Conservation (phyloP, 2,888 invertebrate genomes). For the Acleris sparsana region DNA sequence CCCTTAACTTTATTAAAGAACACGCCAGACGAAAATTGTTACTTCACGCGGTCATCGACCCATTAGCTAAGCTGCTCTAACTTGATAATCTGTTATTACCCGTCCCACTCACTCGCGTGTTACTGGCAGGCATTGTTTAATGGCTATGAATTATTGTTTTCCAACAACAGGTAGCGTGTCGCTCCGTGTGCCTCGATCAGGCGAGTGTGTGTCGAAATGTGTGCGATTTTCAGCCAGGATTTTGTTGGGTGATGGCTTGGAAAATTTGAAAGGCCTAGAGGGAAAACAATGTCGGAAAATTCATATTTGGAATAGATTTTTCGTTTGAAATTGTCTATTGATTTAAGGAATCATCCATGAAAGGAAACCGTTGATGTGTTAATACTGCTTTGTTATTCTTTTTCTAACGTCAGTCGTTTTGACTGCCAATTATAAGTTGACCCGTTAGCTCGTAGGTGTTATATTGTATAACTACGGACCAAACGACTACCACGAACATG, state of each 20-base stretch:
- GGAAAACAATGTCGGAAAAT: constrained; percentile 3
- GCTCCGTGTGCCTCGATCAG: constrained; percentile 13
- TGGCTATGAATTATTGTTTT: constrained; percentile 51
- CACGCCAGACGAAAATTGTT: constrained; percentile 43
- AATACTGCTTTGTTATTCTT: too few relatives aligned
- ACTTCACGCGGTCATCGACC: constrained; percentile 53
- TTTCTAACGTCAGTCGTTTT: too few relatives aligned
- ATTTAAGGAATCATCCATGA: background rate
- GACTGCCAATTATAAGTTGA: too few relatives aligned
- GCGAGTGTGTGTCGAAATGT: constrained; percentile 12
- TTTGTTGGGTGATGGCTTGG: constrained; percentile 18
- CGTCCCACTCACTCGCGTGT: constrained; percentile 47
- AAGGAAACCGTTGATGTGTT: too few relatives aligned
- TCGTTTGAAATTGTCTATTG: background rate
- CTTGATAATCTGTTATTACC: constrained; percentile 40
- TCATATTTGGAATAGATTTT: constrained; percentile 6
- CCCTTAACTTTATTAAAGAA: constrained; percentile 36
- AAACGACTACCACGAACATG: too few relatives aligned
- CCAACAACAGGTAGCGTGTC: constrained; percentile 43
- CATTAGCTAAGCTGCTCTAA: constrained; percentile 51
- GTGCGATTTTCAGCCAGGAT: constrained; percentile 21
- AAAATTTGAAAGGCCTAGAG: constrained; percentile 20
- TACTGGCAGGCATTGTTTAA: constrained; percentile 50
- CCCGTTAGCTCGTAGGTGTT: too few relatives aligned
- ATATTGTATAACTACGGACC: too few relatives aligned